Base-by-base conservation (phyloP, 92 coral and sea anemone genomes). In the Zoanthus sociatus region DNA sequence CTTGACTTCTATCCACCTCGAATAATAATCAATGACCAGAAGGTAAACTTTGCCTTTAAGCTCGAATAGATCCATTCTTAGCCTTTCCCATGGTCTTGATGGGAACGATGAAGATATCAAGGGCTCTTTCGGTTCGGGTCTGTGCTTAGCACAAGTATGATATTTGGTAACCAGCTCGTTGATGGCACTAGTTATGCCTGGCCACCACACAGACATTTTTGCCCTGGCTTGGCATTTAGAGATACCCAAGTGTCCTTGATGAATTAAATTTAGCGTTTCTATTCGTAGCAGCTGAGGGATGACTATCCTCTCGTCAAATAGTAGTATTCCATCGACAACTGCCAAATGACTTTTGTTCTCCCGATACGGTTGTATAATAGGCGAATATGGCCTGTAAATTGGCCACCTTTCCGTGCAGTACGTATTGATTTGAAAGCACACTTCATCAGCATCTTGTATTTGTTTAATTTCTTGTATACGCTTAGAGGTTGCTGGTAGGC, bases 391-490 rank as follows among this genome's bases (percentile, higher is more conserved):
- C 83, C 32, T 86, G 76, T 76, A 77, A 0, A 70, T 4, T 42
- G 89, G 83, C 89, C 89, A 86, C 11, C 84, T 83, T 16, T 76
- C 71, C 14, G 32, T 26, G 21, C 83, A 76, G 79, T 75, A 86
- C 47, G 68, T 20, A 4, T 42, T 77, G 42, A 86, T 58, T 17
- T 74, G 91, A 15, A 72, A 9, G 67, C 93, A 87, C 81, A 84
- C 90, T 78, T 84, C 93, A 64, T 94, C 90, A 12, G 78, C 86
- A 21, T 94, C 90, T 90, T 89, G 94, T 58, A 93, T 91, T 53
- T 76, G 72, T 71, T 54, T 21, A n/a, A 91, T 82, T 26, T 26
- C 26, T 26, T 26, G 26, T 26, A 26, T 26, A 26, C 26, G 26
- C 26, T 26, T 26, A 0, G 26, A 26, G 26, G 26, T 26, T 26